These are phyloP conservation scores for Platerodrilus igneus DNA, from an alignment of 2,888 invertebrate species.

Conservation along the genomic window DNA sequence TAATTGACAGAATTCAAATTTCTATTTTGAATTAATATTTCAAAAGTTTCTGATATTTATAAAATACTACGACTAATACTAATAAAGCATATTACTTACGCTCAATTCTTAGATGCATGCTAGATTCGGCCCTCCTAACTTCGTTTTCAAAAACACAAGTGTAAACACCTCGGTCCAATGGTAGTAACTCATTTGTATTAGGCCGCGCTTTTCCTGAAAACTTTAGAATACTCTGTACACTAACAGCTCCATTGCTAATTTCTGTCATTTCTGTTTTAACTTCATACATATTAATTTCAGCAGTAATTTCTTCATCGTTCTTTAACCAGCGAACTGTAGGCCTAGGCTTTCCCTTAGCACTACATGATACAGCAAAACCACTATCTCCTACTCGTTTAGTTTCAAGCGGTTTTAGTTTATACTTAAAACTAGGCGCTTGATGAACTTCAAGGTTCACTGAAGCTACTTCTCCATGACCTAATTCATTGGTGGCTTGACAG, in stretches of 20 bases:
- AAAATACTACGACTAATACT: too few species aligned
- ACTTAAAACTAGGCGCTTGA: conserved; percentile 80
- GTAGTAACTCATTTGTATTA: conserved; percentile 69
- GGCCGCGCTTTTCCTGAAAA: conserved; percentile 78
- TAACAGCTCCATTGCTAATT: conserved; percentile 73
- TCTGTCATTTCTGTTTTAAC: conserved; percentile 74
- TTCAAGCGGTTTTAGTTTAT: conserved; percentile 76
- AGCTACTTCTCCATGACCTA: conserved; percentile 81
- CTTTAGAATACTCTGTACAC: conserved; percentile 75
- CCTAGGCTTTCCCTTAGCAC: conserved; percentile 83
- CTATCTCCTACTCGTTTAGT: conserved; percentile 74
- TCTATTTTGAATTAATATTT: too few species aligned
- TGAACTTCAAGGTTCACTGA: conserved; percentile 81
- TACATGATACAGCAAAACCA: conserved; percentile 76
- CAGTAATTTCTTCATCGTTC: conserved; percentile 73
- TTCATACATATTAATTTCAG: conserved; percentile 74
- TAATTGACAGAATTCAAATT: too few species aligned
- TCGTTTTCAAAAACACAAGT: conserved; percentile 86
- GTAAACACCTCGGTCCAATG: conserved; percentile 82
- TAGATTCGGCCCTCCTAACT: conserved; percentile 80
- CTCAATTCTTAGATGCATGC: conserved; percentile 87
- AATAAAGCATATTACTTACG: too few species aligned
- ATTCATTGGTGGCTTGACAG: conserved; percentile 85
- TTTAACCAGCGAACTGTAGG: conserved; percentile 84
- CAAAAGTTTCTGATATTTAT: too few species aligned